A percentile compares a stretch with the other conserved stretches of the same genome.
Evolutionary conservation across 2,113 vertebrate species (phyloP).

Genomic region (Cryptoleucopteryx plumbea): DNA sequence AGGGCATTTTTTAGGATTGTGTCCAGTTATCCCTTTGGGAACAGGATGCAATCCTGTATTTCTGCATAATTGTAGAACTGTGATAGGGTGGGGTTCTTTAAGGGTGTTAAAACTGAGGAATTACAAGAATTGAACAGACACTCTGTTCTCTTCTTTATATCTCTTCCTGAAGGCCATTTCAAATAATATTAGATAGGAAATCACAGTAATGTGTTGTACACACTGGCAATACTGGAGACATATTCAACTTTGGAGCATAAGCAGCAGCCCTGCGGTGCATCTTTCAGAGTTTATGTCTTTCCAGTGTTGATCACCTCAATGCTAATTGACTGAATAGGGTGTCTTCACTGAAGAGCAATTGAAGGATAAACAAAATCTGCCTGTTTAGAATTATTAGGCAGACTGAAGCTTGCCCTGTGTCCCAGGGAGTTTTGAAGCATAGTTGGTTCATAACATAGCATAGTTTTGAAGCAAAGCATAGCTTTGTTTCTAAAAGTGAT

Average conservation of each 20-base stretch:
- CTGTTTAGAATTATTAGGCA: neutral
- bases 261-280: neutral
- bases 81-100: neutral
- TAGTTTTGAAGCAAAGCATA: neutral
- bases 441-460: neutral
- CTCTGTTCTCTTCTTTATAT: neutral
- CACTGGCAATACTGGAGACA: neutral
- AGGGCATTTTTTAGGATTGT: neutral
- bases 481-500: neutral
- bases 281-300: neutral
- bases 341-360: neutral
- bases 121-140: neutral
- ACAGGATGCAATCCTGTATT: neutral
- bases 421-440: neutral
- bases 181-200: neutral
- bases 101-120: neutral
- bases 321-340: neutral
- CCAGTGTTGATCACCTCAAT: neutral
- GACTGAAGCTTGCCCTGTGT: neutral
- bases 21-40: neutral
- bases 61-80: neutral
- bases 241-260: neutral
- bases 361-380: neutral
- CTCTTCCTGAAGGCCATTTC: neutral
- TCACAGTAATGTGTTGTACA: neutral